These are phyloP conservation scores for Eupithecia exiguata DNA, from an alignment of 2,888 invertebrate genomes.

Conservation along the genomic window DNA sequence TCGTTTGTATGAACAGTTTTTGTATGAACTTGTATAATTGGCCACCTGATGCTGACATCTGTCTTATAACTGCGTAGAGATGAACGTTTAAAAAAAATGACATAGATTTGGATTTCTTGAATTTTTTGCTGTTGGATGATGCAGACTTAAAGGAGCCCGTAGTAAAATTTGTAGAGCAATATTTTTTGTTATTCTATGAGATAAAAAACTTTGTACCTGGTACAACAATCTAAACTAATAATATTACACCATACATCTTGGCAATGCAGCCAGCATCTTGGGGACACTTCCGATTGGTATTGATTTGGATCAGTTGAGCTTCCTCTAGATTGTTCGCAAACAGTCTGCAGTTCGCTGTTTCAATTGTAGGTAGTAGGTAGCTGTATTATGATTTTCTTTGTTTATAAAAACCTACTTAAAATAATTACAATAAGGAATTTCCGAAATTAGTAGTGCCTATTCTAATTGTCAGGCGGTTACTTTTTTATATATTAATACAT, in stretches of 20 bases:
- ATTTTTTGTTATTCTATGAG: neutral
- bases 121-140: neutral
- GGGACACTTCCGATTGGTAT: too few relatives aligned
- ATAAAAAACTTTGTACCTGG: neutral
- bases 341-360: too few relatives aligned
- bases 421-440: too few relatives aligned
- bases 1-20: constrained; percentile 39
- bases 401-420: too few relatives aligned
- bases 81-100: neutral
- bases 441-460: neutral
- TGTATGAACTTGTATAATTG: constrained; percentile 37
- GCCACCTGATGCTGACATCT: constrained; percentile 39
- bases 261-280: too few relatives aligned
- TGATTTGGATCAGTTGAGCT: too few relatives aligned
- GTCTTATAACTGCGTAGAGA: constrained; percentile 7
- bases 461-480: too few relatives aligned
- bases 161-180: constrained; percentile 2
- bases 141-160: constrained; percentile 7
- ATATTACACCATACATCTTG: too few relatives aligned
- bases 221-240: neutral
- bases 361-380: too few relatives aligned
- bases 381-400: too few relatives aligned
- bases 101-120: constrained; percentile 5
- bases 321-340: too few relatives aligned
- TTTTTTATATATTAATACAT: too few relatives aligned